Conservation (phyloP, 1,140 invertebrate species). For the Diprion similis region DNA sequence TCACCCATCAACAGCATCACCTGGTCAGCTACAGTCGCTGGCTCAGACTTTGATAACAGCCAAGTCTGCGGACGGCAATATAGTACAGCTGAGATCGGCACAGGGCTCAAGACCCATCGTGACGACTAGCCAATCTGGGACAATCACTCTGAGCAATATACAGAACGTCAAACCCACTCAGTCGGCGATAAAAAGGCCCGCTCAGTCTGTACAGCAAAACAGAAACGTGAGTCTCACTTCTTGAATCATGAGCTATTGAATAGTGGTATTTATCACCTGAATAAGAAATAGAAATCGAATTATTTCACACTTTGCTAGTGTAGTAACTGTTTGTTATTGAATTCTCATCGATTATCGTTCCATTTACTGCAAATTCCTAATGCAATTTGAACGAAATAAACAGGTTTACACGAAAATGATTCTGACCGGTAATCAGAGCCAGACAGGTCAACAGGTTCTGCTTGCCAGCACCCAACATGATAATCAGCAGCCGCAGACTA, state of each 20-base stretch:
- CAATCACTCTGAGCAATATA: constrained; percentile 49
- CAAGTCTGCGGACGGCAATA: constrained; percentile 57
- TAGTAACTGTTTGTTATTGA: no score
- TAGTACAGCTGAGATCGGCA: constrained; percentile 56
- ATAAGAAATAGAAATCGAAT: no score
- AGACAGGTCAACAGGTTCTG: constrained; percentile 50
- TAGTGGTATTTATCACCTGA: no score
- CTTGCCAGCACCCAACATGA: constrained; percentile 53
- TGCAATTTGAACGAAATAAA: no score
- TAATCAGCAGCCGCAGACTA: constrained; percentile 45
- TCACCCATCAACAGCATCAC: constrained; percentile 54
- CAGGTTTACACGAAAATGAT: constrained; percentile 69
- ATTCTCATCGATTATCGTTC: no score
- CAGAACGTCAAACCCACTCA: constrained; percentile 50
- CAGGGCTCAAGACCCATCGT: constrained; percentile 37
- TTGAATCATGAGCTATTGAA: not conserved
- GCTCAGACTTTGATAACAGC: constrained; percentile 58
- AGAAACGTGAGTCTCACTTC: constrained; percentile 48
- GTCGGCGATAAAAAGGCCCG: constrained; percentile 49
- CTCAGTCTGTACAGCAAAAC: constrained; percentile 44
- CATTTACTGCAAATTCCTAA: no score
- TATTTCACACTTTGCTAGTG: no score
- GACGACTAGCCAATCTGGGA: constrained; percentile 46
- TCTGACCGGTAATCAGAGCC: constrained; percentile 60
- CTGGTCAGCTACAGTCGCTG: constrained; percentile 54